Percentiles rank a stretch among this genome's conserved stretches.
Evolutionary conservation across 2,888 invertebrate genomes (phyloP).

Genomic region (Amblyjoppa fuscipennis): DNA sequence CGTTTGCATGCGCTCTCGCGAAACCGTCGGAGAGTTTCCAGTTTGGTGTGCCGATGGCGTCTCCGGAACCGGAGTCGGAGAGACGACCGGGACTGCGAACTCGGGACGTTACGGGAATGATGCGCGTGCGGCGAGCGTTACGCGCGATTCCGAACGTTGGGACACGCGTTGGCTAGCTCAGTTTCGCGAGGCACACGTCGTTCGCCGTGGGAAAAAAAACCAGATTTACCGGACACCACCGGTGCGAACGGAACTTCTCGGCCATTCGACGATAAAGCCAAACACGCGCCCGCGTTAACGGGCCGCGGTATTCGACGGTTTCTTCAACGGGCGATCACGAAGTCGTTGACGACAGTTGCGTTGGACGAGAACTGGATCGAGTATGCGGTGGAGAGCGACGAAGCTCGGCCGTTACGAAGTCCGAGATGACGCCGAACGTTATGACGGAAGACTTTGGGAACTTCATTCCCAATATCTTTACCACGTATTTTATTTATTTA

Average conservation of each 20-base stretch:
- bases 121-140: constrained; percentile 9
- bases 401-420: not conserved
- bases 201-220: constrained; percentile 76
- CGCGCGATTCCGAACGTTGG: constrained; percentile 40
- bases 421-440: not conserved
- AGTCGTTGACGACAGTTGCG: not conserved
- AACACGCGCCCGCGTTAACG: constrained; percentile 61
- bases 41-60: not conserved
- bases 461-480: not conserved
- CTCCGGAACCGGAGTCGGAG: constrained; percentile 14
- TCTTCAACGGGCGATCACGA: not conserved
- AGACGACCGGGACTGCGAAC: constrained; percentile 14
- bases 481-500: no score
- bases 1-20: not conserved
- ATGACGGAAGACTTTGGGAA: not conserved
- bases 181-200: constrained; percentile 58
- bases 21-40: not conserved
- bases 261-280: constrained; percentile 67
- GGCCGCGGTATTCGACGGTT: not conserved
- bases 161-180: constrained; percentile 43
- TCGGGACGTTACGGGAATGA: constrained; percentile 2
- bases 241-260: constrained; percentile 48
- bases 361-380: not conserved
- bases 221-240: constrained; percentile 78
- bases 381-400: not conserved